These are phyloP conservation scores for Acanthopleura granulata DNA, from an alignment of 2,888 invertebrate species.

Conservation along the genomic window DNA sequence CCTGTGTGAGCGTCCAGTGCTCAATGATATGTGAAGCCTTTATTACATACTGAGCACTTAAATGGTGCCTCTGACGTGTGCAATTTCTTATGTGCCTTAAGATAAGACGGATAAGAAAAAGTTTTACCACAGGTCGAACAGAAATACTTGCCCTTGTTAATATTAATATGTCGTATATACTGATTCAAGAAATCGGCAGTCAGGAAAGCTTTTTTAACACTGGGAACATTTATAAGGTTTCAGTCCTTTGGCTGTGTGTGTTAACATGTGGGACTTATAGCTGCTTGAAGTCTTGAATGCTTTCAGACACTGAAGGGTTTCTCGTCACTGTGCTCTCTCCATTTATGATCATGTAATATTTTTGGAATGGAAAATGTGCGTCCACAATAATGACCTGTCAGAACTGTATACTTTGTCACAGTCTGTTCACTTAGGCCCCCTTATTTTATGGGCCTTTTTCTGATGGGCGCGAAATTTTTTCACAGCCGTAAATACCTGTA, in stretches of 20 bases:
- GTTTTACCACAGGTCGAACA: constrained; percentile 57
- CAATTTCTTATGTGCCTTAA: constrained; percentile 55
- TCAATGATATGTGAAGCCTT: constrained; percentile 50
- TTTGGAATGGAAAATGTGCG: constrained; percentile 53
- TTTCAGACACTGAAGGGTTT: constrained; percentile 57
- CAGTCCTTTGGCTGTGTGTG: constrained; percentile 55
- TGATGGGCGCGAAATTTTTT: neutral
- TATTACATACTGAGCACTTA: constrained; percentile 50
- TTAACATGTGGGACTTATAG: constrained; percentile 54
- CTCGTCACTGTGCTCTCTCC: constrained; percentile 51
- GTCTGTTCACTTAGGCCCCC: neutral
- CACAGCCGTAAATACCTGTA: neutral
- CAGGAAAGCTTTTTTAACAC: constrained; percentile 61
- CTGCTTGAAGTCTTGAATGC: constrained; percentile 61
- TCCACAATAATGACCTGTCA: constrained; percentile 38
- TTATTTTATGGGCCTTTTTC: neutral
- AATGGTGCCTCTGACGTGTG: constrained; percentile 52
- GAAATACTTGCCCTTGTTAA: constrained; percentile 39
- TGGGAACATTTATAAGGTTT: constrained; percentile 55
- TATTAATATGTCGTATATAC: constrained; percentile 57
- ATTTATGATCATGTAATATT: constrained; percentile 56
- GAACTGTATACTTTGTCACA: constrained; percentile 15
- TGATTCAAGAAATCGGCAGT: constrained; percentile 59
- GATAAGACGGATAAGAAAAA: constrained; percentile 59
- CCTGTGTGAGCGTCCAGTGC: constrained; percentile 45